A percentile compares a stretch with the other conserved stretches of the same genome.
Evolutionary conservation across 2,113 vertebrate genomes (phyloP).

Genomic region (Myotis yumanensis): DNA sequence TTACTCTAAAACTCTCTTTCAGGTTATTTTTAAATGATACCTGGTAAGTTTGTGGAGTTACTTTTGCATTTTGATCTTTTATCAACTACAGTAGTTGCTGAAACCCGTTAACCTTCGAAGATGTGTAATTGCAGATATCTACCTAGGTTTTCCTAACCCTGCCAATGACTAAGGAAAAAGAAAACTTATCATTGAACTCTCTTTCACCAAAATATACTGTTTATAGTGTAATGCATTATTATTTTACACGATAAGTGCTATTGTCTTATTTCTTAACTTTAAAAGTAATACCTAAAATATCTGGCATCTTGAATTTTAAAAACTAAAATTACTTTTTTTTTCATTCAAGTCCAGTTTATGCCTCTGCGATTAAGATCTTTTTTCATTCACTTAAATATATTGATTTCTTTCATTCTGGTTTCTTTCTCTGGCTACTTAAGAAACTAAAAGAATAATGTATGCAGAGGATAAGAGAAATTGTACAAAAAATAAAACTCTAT

Average conservation of each 20-base stretch:
- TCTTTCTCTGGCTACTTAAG: constrained; percentile 54
- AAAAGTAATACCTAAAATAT: constrained; percentile 23
- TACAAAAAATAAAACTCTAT: constrained; percentile 21
- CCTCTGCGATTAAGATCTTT: background rate
- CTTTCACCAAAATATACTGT: background rate
- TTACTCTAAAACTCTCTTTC: constrained; percentile 21
- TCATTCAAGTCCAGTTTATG: constrained; percentile 5
- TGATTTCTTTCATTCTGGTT: constrained; percentile 48
- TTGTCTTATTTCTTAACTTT: constrained; percentile 38
- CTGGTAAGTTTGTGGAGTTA: background rate
- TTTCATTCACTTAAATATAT: constrained; percentile 33
- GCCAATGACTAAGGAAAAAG: background rate
- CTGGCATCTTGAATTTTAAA: constrained; percentile 40
- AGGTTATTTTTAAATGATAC: constrained; percentile 24
- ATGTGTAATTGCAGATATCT: background rate
- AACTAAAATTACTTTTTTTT: constrained; percentile 13
- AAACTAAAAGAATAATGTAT: constrained; percentile 33
- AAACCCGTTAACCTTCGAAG: constrained; percentile 23
- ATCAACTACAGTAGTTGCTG: background rate
- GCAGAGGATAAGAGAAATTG: constrained; percentile 4
- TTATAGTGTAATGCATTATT: background rate
- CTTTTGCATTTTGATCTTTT: constrained; percentile 45
- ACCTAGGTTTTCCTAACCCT: background rate
- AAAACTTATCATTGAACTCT: background rate
- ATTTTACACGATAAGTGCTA: background rate